A percentile compares a stretch with the other conserved stretches of the same genome.
phyloP scores from a whole-genome alignment of 1,140 invertebrate species.

The Dufourea novaeangliae region DNA sequence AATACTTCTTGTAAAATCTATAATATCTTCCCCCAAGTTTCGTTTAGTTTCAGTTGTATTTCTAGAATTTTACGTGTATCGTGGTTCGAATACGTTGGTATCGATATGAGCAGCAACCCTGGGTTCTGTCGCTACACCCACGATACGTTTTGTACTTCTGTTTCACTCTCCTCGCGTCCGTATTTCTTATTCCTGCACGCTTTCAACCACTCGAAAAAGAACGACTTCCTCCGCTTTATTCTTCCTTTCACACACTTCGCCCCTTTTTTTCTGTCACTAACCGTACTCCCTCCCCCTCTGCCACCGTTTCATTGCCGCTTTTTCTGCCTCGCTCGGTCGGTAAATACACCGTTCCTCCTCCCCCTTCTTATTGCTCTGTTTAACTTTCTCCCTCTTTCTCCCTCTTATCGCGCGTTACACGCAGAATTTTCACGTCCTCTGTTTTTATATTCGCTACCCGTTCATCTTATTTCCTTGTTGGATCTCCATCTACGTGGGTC shows the following conservation, averaged over 20 bases:
- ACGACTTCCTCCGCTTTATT: conserved; percentile 17
- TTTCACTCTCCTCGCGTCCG: conserved; percentile 1
- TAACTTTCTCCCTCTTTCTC: conserved; percentile 9
- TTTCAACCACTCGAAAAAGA: conserved; percentile 23
- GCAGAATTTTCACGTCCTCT: conserved; percentile 5
- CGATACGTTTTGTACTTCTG: not conserved
- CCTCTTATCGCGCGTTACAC: not conserved
- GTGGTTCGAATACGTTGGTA: not conserved
- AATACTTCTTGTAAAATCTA: too few species aligned
- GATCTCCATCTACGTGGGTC: not conserved
- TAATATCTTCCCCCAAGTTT: too few species aligned
- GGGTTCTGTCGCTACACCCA: not conserved
- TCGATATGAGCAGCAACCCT: not conserved
- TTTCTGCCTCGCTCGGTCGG: conserved; percentile 7
- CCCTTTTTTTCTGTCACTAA: conserved; percentile 12
- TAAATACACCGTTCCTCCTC: conserved; percentile 13
- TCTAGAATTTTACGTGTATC: too few species aligned
- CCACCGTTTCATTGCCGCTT: not conserved
- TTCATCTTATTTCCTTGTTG: conserved; percentile 3
- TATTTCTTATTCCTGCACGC: conserved; percentile 17
- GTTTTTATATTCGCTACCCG: conserved; percentile 1
- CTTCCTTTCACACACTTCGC: conserved; percentile 23
- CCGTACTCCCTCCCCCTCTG: too few species aligned
- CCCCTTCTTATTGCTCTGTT: not conserved
- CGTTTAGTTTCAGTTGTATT: too few species aligned